phyloP scores from a whole-genome alignment of 2,797 vertebrate genomes.

The Labroides dimidiatus region DNA sequence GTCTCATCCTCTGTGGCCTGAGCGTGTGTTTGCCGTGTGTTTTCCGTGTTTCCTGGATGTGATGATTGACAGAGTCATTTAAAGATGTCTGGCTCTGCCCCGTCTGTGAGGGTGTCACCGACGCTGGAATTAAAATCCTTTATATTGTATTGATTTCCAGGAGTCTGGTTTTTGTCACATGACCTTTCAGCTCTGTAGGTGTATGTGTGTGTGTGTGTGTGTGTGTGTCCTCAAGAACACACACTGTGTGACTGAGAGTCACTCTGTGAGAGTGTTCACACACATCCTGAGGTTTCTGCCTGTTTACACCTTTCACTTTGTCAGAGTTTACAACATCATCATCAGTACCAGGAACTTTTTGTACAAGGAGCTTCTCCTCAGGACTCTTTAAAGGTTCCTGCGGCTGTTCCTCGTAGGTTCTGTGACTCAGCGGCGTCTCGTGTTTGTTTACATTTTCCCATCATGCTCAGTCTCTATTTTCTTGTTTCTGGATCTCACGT shows the following conservation, averaged over 20 bases:
- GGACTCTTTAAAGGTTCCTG: too few species aligned
- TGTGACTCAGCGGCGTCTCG: too few species aligned
- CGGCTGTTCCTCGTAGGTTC: too few species aligned
- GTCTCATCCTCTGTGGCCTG: too few species aligned
- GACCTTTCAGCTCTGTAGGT: constrained; percentile 63
- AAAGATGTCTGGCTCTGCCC: constrained; percentile 79
- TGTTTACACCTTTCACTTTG: too few species aligned
- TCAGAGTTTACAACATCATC: background rate
- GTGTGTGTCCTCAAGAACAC: too few species aligned
- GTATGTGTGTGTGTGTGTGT: constrained; percentile 13
- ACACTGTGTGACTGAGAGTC: constrained; percentile 5
- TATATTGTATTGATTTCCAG: constrained; percentile 73
- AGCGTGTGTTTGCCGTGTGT: constrained; percentile 70
- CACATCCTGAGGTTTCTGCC: too few species aligned
- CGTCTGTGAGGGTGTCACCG: constrained; percentile 75
- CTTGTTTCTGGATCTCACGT: too few species aligned
- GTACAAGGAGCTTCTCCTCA: too few species aligned
- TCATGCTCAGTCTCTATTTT: too few species aligned
- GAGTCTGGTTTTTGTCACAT: constrained; percentile 50
- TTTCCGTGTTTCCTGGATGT: constrained; percentile 64
- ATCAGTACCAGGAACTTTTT: background rate
- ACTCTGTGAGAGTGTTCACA: too few species aligned
- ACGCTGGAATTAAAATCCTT: constrained; percentile 78
- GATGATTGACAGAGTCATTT: constrained; percentile 86
- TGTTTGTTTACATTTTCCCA: too few species aligned